These are phyloP conservation scores for Steinernema scapterisci DNA, from an alignment of 2,888 invertebrate species.

Conservation along the genomic window DNA sequence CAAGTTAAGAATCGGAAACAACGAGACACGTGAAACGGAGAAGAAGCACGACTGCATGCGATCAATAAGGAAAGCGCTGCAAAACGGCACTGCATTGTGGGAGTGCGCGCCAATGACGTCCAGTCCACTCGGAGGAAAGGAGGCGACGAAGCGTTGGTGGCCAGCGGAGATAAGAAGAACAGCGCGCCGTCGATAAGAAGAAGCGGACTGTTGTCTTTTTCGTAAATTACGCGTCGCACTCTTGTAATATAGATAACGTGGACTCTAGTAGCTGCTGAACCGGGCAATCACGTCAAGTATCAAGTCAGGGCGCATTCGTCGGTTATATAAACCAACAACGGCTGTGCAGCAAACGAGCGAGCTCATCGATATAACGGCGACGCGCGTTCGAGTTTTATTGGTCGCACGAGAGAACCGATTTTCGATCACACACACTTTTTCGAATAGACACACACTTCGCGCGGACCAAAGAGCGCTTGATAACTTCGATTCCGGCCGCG, in stretches of 20 bases:
- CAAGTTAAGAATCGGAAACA: too few species aligned
- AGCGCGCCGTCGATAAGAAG: too few species aligned
- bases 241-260: not conserved
- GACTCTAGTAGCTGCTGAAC: not conserved
- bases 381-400: conserved; percentile 32
- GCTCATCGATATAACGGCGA: not conserved
- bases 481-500: not conserved
- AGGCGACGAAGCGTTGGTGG: not conserved
- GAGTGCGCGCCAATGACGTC: not conserved
- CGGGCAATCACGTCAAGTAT: not conserved
- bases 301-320: not conserved
- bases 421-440: conserved; percentile 36
- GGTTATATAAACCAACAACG: conserved; percentile 24
- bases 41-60: not conserved
- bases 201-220: not conserved
- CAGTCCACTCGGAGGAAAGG: not conserved
- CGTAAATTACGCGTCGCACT: not conserved
- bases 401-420: not conserved
- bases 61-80: conserved; percentile 7
- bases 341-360: not conserved
- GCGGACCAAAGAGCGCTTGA: conserved; percentile 29
- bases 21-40: not conserved
- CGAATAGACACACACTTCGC: conserved; percentile 29
- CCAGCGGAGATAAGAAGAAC: too few species aligned
- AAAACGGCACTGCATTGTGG: not conserved